Evolutionary conservation across 2,797 vertebrate species (phyloP).

Genomic region (Hypotaenidia philippensis): DNA sequence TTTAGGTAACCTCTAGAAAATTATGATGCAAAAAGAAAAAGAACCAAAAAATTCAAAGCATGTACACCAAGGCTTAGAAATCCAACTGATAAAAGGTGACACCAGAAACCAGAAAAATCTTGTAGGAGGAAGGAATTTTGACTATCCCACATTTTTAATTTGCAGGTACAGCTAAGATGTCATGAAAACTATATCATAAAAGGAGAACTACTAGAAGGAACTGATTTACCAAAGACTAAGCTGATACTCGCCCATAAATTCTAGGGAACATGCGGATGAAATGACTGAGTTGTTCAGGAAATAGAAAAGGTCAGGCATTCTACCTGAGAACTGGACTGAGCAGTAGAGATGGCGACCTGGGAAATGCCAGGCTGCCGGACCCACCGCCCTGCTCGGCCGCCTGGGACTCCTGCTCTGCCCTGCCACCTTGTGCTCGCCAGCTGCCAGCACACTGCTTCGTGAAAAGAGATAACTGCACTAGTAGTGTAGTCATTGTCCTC

Average conservation of each 20-base stretch:
- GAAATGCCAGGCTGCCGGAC: background rate
- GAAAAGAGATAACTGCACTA: fast-evolving
- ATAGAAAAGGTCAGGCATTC: background rate
- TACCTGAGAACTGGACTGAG: background rate
- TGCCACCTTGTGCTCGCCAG: background rate
- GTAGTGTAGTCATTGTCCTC: fast-evolving
- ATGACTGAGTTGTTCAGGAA: background rate
- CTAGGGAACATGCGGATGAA: background rate
- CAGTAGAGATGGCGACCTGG: fast-evolving
- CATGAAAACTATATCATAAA: background rate
- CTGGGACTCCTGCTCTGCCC: background rate
- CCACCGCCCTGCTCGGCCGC: fast-evolving
- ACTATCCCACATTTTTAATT: background rate
- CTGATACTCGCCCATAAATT: background rate
- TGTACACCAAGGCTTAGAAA: background rate
- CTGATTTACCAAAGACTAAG: background rate
- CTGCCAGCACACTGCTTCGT: background rate
- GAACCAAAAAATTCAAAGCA: background rate
- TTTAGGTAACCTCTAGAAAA: background rate
- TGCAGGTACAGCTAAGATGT: background rate
- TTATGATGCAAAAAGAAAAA: background rate
- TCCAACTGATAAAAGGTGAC: background rate
- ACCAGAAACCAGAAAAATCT: background rate
- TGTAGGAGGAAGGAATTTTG: background rate
- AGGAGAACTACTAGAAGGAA: background rate